phyloP scores from a whole-genome alignment of 2,888 invertebrate species.

The Phorcus lineatus region DNA sequence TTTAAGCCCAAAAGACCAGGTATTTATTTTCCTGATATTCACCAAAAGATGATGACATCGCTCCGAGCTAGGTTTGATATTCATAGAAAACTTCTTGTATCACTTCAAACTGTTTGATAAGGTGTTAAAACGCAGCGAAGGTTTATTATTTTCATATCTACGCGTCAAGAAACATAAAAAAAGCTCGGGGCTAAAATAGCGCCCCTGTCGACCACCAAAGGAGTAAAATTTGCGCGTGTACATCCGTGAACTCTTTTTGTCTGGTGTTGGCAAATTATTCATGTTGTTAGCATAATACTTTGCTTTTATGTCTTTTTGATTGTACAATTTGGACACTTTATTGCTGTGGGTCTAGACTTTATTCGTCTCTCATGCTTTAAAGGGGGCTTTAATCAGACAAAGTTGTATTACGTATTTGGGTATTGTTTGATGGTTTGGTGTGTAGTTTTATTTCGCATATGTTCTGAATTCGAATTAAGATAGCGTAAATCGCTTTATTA shows the following conservation, averaged over 20 bases:
- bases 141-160: constrained; percentile 21
- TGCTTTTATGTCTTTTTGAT: not conserved
- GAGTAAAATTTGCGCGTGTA: not conserved
- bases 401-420: no score
- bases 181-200: not conserved
- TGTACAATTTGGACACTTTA: not conserved
- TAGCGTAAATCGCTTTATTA: no score
- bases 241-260: not conserved
- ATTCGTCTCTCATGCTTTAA: not conserved
- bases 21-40: no score
- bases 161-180: not conserved
- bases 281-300: constrained; percentile 4
- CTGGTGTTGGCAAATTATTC: not conserved
- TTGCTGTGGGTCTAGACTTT: not conserved
- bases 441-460: no score
- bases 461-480: no score
- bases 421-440: no score
- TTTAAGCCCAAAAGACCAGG: no score
- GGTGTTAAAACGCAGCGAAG: constrained; percentile 12
- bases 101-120: constrained; percentile 10
- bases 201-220: not conserved
- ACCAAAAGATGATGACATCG: no score
- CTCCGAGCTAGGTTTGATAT: no score
- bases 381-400: no score
- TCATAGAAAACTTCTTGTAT: not conserved